Conservation (phyloP, 2,797 vertebrate genomes). For the Alectoris magna region DNA sequence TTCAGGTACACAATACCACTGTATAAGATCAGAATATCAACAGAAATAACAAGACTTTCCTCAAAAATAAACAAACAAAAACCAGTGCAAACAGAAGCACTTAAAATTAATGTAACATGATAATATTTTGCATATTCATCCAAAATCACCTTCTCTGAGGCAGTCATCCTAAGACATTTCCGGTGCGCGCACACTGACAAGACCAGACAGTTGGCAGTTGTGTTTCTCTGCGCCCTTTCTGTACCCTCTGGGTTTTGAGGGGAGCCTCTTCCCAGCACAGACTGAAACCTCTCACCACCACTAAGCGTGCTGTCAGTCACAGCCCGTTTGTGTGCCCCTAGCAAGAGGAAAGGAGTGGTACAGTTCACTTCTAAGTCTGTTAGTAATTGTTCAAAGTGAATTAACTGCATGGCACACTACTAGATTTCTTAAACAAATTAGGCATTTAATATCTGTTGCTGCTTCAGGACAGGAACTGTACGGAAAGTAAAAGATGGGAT, state of each 20-base stretch:
- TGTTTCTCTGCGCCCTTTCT: neutral
- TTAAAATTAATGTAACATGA: neutral
- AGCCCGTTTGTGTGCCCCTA: neutral
- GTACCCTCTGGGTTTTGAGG: neutral
- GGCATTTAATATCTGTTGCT: neutral
- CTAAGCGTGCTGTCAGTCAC: neutral
- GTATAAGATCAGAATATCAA: neutral
- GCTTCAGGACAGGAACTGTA: neutral
- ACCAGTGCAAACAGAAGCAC: neutral
- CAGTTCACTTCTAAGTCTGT: neutral
- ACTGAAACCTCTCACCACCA: neutral
- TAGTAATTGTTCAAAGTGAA: conserved; percentile 47
- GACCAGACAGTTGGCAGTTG: neutral
- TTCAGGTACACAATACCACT: neutral
- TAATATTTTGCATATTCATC: neutral
- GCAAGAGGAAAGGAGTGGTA: neutral
- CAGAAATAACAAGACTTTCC: neutral
- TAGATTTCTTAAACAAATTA: conserved; percentile 32
- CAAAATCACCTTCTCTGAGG: neutral
- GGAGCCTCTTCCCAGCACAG: fast-evolving
- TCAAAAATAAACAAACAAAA: neutral
- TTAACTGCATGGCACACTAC: conserved; percentile 13
- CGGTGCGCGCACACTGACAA: neutral
- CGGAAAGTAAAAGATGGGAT: neutral
- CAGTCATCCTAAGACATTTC: neutral